These are phyloP conservation scores for Neoitamus cyanurus DNA, from an alignment of 2,888 invertebrate genomes.

Conservation along the genomic window DNA sequence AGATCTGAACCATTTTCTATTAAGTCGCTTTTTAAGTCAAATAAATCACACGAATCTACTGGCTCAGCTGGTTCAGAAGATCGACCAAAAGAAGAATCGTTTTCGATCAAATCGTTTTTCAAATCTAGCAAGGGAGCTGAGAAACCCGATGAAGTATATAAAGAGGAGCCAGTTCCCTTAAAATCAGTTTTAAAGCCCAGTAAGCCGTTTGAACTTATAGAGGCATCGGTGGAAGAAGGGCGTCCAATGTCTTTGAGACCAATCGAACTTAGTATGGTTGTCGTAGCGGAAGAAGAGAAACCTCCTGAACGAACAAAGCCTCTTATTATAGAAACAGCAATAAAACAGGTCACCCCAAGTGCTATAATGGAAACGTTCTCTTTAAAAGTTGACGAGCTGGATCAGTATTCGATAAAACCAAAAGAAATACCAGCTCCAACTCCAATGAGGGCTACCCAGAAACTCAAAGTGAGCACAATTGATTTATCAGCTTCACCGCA, in stretches of 20 bases:
- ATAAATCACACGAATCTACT: neutral
- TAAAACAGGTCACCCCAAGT: neutral
- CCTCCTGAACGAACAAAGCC: neutral
- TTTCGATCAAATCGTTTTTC: slow-evolving; percentile 17
- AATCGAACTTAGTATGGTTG: neutral
- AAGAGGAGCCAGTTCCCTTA: neutral
- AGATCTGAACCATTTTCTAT: slow-evolving; percentile 13
- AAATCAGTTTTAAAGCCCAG: slow-evolving; percentile 16
- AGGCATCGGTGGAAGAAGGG: neutral
- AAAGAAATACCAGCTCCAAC: slow-evolving; percentile 48
- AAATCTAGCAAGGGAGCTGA: neutral
- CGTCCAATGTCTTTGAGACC: neutral
- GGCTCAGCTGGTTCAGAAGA: neutral
- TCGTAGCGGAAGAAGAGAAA: neutral
- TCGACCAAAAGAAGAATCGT: slow-evolving; percentile 14
- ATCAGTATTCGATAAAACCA: slow-evolving; percentile 61
- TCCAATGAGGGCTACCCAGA: slow-evolving; percentile 53
- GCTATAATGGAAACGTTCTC: slow-evolving; percentile 61
- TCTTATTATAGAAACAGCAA: neutral
- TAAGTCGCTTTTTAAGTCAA: neutral
- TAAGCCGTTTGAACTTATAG: neutral
- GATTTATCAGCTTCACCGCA: slow-evolving; percentile 48
- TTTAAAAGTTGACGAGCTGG: slow-evolving; percentile 65
- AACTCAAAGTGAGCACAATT: slow-evolving; percentile 60
- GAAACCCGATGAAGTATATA: neutral